These are phyloP conservation scores for Cercopithecus mona DNA, from an alignment of 2,113 vertebrate species.

Conservation along the genomic window DNA sequence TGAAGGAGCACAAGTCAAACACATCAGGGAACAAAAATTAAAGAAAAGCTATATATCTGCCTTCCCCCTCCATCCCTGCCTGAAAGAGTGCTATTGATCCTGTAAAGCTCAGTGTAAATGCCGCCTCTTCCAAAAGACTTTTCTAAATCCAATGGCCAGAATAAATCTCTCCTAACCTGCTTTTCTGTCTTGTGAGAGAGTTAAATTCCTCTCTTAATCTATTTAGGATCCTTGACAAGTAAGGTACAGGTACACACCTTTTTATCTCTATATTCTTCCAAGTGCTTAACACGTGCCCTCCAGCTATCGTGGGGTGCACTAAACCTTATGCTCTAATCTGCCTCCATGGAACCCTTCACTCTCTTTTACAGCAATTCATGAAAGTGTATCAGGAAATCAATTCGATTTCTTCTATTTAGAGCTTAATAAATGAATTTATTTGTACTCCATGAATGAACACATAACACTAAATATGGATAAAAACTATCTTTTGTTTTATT, in stretches of 20 bases:
- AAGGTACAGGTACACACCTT: background rate
- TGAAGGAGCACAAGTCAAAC: background rate
- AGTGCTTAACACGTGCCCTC: background rate
- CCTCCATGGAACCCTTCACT: background rate
- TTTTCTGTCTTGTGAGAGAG: background rate
- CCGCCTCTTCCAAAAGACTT: background rate
- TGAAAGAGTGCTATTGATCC: background rate
- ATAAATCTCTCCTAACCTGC: background rate
- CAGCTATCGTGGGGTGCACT: background rate
- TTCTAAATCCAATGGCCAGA: background rate
- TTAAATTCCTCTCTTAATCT: background rate
- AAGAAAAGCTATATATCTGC: background rate
- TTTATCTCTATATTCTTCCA: background rate
- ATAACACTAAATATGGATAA: background rate
- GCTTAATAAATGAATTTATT: background rate
- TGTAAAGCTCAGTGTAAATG: background rate
- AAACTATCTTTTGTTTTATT: no score
- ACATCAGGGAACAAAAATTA: background rate
- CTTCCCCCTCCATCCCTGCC: background rate
- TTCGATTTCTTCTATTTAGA: background rate
- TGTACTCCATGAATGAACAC: background rate
- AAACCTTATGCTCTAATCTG: background rate
- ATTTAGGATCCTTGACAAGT: background rate
- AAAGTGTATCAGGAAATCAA: background rate
- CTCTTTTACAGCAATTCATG: slow-evolving; percentile 7